These are phyloP conservation scores for Salticus scenicus DNA, from an alignment of 2,888 invertebrate genomes.

Conservation along the genomic window DNA sequence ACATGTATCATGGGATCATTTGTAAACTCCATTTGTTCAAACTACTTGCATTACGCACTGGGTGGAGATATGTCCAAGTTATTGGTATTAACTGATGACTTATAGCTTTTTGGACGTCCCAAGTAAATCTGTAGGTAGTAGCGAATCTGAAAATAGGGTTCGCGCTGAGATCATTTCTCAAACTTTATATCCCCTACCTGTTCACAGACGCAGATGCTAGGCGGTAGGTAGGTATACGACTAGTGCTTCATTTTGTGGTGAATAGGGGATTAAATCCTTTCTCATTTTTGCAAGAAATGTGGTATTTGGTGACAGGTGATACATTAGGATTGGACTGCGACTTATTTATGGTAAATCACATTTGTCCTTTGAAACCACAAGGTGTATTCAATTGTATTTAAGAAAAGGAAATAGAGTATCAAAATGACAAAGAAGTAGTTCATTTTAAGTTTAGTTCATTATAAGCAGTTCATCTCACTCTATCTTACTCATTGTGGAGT, in stretches of 20 bases:
- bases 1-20: constrained; percentile 29
- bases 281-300: neutral
- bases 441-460: neutral
- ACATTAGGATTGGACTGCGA: neutral
- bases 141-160: neutral
- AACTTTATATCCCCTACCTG: neutral
- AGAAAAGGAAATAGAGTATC: neutral
- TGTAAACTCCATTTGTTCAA: constrained; percentile 33
- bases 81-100: constrained; percentile 54
- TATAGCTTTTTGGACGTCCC: constrained; percentile 37
- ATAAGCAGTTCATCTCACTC: neutral
- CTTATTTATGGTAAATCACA: neutral
- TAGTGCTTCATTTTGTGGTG: neutral
- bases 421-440: neutral
- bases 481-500: neutral
- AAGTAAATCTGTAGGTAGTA: neutral
- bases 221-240: neutral
- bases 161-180: constrained; percentile 8
- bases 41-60: constrained; percentile 39
- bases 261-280: neutral
- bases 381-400: neutral
- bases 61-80: constrained; percentile 41
- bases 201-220: neutral
- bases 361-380: neutral
- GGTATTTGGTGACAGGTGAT: neutral